A percentile compares a stretch with the other conserved stretches of the same genome.
phyloP scores from a whole-genome alignment of 2,797 vertebrate species.

The Tapera naevia region DNA sequence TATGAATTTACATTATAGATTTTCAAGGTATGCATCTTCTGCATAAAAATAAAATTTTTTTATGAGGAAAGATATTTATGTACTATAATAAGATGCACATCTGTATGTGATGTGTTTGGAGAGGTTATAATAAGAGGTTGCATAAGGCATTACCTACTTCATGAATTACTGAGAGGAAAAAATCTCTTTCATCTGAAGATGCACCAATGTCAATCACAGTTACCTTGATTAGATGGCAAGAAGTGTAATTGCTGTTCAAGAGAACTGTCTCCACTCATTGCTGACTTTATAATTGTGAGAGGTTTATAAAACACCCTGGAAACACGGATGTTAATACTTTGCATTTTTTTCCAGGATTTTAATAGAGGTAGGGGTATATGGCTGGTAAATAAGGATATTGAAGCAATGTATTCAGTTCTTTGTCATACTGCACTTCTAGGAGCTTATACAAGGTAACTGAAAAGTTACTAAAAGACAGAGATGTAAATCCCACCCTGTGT shows the following conservation, averaged over 20 bases:
- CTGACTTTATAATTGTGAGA: background rate
- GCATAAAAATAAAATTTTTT: background rate
- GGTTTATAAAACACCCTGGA: background rate
- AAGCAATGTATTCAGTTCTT: background rate
- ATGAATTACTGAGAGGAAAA: background rate
- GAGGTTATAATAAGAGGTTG: background rate
- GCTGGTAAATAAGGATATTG: background rate
- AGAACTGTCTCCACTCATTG: constrained; percentile 22
- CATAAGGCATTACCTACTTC: background rate
- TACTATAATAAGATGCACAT: background rate
- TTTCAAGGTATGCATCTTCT: background rate
- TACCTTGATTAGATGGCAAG: constrained; percentile 37
- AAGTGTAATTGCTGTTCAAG: constrained; percentile 16
- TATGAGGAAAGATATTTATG: background rate
- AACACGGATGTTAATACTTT: fast-evolving
- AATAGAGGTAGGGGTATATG: background rate
- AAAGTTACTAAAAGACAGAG: background rate
- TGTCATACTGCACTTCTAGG: background rate
- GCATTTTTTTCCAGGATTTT: background rate
- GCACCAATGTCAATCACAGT: background rate
- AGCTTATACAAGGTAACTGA: background rate
- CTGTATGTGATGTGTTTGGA: background rate
- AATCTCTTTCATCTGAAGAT: background rate
- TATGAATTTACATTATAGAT: background rate
- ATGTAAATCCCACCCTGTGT: background rate